A percentile compares a stretch with the other conserved stretches of the same genome.
Evolutionary conservation across 2,888 invertebrate genomes (phyloP).

Genomic region (Microplitis deprimator): DNA sequence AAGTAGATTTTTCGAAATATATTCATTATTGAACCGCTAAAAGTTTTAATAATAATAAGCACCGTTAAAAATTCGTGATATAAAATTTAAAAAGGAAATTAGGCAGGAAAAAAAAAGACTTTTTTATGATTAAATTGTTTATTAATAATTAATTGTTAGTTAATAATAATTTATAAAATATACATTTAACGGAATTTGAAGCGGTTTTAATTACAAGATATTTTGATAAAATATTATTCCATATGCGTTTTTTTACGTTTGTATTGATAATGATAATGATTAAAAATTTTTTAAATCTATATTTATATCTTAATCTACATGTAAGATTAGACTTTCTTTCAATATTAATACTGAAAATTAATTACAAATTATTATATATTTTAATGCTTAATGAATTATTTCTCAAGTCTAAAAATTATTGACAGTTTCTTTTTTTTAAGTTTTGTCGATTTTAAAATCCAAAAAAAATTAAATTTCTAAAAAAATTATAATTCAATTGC

Average conservation of each 20-base stretch:
- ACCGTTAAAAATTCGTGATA: no score
- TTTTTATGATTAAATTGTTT: constrained; percentile 55
- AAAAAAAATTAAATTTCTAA: no score
- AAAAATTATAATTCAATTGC: no score
- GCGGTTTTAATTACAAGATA: constrained; percentile 56
- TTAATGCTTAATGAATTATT: no score
- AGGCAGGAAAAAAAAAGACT: neutral
- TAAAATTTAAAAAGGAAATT: no score
- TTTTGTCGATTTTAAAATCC: no score
- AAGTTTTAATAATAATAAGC: no score
- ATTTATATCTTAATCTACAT: neutral
- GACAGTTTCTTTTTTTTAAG: no score
- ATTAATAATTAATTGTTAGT: constrained; percentile 57
- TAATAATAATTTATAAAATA: constrained; percentile 65
- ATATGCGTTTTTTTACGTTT: constrained; percentile 44
- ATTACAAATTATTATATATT: constrained; percentile 17
- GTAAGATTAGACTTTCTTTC: neutral
- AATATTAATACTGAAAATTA: constrained; percentile 16
- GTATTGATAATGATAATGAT: constrained; percentile 44
- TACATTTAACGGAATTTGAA: constrained; percentile 64
- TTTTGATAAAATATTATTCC: constrained; percentile 45
- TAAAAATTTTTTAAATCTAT: constrained; percentile 21
- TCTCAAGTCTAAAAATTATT: no score
- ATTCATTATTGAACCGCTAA: no score
- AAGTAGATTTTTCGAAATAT: no score